phyloP scores from a whole-genome alignment of 2,888 invertebrate species.

The Drosophila cyrtoloma region DNA sequence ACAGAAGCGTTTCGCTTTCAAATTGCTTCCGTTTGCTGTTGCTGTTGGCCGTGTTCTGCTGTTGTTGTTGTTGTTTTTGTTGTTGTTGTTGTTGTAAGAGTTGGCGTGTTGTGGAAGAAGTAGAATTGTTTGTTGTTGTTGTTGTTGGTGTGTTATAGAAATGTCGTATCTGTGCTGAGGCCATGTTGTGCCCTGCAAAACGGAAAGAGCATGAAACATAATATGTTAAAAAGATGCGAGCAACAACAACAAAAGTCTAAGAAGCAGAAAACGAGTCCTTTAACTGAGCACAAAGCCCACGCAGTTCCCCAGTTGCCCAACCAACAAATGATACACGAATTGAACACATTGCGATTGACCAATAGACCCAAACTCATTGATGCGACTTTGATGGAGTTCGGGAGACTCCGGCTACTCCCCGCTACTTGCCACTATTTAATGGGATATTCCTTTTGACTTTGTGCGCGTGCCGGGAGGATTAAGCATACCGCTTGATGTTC shows the following conservation, averaged over 20 bases:
- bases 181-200: constrained; percentile 85
- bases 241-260: background rate
- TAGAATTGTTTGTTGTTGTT: constrained; percentile 69
- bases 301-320: background rate
- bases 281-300: constrained; percentile 23
- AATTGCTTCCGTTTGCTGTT: constrained; percentile 77
- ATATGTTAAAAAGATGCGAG: constrained; percentile 52
- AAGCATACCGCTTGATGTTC: constrained; percentile 30
- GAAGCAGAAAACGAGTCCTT: background rate
- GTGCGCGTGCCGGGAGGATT: constrained; percentile 36
- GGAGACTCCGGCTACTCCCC: constrained; percentile 6
- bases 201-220: constrained; percentile 31
- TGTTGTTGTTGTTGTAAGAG: constrained; percentile 66
- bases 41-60: constrained; percentile 58
- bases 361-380: constrained; percentile 41
- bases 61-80: constrained; percentile 33
- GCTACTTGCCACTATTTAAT: constrained; percentile 28
- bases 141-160: constrained; percentile 83
- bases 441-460: constrained; percentile 29
- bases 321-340: constrained; percentile 23
- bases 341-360: constrained; percentile 22
- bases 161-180: constrained; percentile 85
- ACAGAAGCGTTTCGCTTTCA: constrained; percentile 65
- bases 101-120: constrained; percentile 73
- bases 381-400: constrained; percentile 38